Percentiles rank a stretch among this genome's conserved stretches.
Evolutionary conservation across 1,140 invertebrate genomes (phyloP).

Genomic region (Drosophila nikananu): DNA sequence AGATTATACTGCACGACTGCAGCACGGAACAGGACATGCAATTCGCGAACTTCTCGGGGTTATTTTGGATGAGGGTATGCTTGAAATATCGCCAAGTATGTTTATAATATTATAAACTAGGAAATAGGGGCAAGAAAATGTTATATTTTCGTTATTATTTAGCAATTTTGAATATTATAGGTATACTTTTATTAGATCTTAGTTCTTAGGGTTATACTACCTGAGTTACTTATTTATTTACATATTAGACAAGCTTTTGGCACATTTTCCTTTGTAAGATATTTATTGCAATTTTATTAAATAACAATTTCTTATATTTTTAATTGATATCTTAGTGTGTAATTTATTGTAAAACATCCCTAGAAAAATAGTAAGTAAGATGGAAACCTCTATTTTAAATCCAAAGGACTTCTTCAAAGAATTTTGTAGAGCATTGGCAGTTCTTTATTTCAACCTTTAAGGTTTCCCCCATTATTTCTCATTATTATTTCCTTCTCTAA

Average conservation of each 20-base stretch:
- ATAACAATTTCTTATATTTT: background rate
- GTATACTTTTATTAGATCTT: background rate
- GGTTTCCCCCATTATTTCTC: constrained; percentile 40
- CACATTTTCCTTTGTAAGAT: background rate
- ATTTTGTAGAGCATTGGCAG: constrained; percentile 18
- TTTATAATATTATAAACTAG: background rate
- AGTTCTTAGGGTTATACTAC: background rate
- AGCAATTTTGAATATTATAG: background rate
- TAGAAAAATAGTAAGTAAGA: no score
- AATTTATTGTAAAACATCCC: background rate
- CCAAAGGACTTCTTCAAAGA: background rate
- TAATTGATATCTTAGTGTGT: no score
- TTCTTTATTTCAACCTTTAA: background rate
- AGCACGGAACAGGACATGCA: constrained; percentile 70
- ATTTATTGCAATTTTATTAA: background rate
- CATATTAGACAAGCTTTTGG: background rate
- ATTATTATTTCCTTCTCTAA: constrained; percentile 78
- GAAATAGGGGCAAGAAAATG: background rate
- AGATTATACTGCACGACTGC: constrained; percentile 71
- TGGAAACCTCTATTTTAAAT: background rate
- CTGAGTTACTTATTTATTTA: no score
- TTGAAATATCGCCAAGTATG: background rate
- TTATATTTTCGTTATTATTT: no score
- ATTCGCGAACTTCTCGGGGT: constrained; percentile 45
- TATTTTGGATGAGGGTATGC: background rate